Evolutionary conservation across 1,140 invertebrate species (phyloP).

Genomic region (Lycorma delicatula): DNA sequence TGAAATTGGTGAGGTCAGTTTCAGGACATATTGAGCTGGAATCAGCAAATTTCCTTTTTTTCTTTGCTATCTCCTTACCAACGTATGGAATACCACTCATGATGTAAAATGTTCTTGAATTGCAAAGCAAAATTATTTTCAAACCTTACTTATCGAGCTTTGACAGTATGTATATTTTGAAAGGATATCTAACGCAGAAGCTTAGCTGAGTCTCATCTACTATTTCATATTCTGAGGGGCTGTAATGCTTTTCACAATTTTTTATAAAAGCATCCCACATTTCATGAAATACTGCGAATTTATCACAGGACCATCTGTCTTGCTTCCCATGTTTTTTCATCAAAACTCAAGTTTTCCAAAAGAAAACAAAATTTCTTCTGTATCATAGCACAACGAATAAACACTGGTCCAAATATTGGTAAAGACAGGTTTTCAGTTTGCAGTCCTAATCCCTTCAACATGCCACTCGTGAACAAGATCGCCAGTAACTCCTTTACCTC

Average conservation of each 20-base stretch:
- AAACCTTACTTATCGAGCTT: conserved; percentile 34
- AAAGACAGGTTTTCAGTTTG: not conserved
- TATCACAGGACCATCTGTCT: conserved; percentile 21
- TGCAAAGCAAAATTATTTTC: too few species aligned
- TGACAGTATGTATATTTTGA: conserved; percentile 28
- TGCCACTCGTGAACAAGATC: not conserved
- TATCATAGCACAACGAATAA: not conserved
- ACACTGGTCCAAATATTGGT: not conserved
- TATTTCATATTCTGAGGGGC: conserved; percentile 20
- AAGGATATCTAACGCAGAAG: conserved; percentile 36
- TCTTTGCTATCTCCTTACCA: too few species aligned
- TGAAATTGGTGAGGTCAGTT: too few species aligned
- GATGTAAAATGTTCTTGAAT: too few species aligned
- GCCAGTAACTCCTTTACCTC: not conserved
- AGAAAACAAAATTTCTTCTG: too few species aligned
- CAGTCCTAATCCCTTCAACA: not conserved
- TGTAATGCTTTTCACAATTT: conserved; percentile 28
- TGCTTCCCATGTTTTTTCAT: conserved; percentile 27
- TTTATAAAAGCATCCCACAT: conserved; percentile 23
- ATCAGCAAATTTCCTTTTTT: too few species aligned
- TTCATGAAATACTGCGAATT: conserved; percentile 24
- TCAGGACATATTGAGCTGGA: too few species aligned
- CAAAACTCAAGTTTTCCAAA: conserved; percentile 27
- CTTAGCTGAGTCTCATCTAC: conserved; percentile 36
- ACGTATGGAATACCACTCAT: too few species aligned